Base-by-base conservation (phyloP, 1,140 invertebrate genomes). In the Lineus longissimus region DNA sequence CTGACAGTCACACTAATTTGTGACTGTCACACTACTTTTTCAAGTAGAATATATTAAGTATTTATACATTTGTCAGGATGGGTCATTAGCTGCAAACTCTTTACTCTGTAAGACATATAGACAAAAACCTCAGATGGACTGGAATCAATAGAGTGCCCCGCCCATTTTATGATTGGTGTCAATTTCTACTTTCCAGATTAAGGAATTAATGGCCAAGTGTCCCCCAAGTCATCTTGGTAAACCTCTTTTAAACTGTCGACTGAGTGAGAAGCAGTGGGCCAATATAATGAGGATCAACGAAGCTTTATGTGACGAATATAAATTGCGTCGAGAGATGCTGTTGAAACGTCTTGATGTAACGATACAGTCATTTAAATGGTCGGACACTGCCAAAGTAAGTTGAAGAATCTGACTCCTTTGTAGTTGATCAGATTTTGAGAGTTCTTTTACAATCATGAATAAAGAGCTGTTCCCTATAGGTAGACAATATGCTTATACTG, bases 291-390 rank as follows among this genome's bases (percentile, higher is more conserved):
- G 85, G 15, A 75, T 90, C 1, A 89, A 93, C 71, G 80, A 85
- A 7, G 87, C 91, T 65, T 83, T 96, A 72, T 84, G 87, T 40
- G 84, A 87, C 7, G 95, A 97, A 74, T 97, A 95, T 76, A 85
- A 86, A 73, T 84, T 92, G 43, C 82, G 94, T 63, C 82, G 93
- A 61, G 89, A 95, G 76, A 93, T 94, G 86, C 86, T 97, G 66
- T 80, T 96, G 1, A 94, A 93, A 64, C 84, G 95, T 57, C 80
- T 97, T 45, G 94, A 97, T 82, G 94, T 95, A 41, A 98, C 95
- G 2, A 87, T 97, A 72, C 91, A 94, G 80, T 96, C 93, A 25
- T 97, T 97, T 81, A 75, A 75, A 88, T 97, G 93, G 93, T 93
- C 92, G 0, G 92, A 94, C 47, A 87, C 87, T 61, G 79, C 79